Conservation (phyloP, 1,140 invertebrate species). For the Drosophila mayri region DNA sequence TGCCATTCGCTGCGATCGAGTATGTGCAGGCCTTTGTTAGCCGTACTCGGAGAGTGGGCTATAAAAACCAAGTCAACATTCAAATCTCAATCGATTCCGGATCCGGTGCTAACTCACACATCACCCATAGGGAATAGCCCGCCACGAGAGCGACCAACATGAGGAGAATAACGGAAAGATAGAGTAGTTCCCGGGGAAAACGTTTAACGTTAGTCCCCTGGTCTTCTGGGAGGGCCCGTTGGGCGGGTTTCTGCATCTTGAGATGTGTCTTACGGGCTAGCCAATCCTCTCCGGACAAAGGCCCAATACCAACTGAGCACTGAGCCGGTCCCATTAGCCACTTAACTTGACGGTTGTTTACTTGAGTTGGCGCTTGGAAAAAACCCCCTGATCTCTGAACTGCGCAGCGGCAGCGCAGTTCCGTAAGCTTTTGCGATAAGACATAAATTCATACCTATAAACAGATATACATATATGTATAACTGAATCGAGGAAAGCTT, state of each 20-base stretch:
- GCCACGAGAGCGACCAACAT: constrained; percentile 45
- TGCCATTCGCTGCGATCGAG: constrained; percentile 87
- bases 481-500: not conserved
- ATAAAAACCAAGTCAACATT: constrained; percentile 9
- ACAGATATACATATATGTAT: constrained; percentile 8
- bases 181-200: constrained; percentile 42
- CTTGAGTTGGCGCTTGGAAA: constrained; percentile 30
- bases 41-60: constrained; percentile 33
- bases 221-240: constrained; percentile 14
- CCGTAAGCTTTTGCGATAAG: constrained; percentile 25
- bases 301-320: constrained; percentile 52
- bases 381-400: constrained; percentile 30
- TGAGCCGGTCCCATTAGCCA: constrained; percentile 40
- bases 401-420: constrained; percentile 33
- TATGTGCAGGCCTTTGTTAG: constrained; percentile 50
- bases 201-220: constrained; percentile 6
- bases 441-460: constrained; percentile 10
- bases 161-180: constrained; percentile 44
- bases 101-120: constrained; percentile 41
- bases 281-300: constrained; percentile 42
- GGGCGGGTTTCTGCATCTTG: constrained; percentile 24
- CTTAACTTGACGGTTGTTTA: constrained; percentile 29
- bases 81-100: not conserved
- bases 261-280: not conserved
- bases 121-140: constrained; percentile 63